These are phyloP conservation scores for Drosophila macrospina DNA, from an alignment of 2,888 invertebrate genomes.

Conservation along the genomic window DNA sequence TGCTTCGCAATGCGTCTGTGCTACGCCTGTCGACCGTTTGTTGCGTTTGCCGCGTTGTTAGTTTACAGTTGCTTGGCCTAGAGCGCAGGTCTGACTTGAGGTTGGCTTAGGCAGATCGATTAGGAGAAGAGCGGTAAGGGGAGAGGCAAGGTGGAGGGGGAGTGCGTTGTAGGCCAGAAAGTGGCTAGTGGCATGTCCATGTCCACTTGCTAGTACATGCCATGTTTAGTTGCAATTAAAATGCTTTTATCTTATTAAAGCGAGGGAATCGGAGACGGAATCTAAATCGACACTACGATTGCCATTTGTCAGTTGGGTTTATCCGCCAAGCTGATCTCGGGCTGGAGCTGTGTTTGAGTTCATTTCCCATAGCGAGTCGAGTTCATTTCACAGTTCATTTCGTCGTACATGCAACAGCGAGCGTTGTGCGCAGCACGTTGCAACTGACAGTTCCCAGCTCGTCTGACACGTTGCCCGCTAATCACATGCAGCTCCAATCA, in stretches of 20 bases:
- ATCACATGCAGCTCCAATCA: slow-evolving; percentile 79
- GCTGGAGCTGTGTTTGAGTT: neutral
- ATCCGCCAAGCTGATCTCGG: slow-evolving; percentile 32
- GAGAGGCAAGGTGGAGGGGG: slow-evolving; percentile 7
- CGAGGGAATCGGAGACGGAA: slow-evolving; percentile 48
- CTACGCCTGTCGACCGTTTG: slow-evolving; percentile 29
- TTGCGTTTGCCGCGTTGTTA: slow-evolving; percentile 31
- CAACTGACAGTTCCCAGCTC: neutral
- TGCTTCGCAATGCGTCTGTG: slow-evolving; percentile 23
- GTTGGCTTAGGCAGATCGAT: neutral
- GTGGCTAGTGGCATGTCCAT: slow-evolving; percentile 43
- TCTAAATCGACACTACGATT: slow-evolving; percentile 30
- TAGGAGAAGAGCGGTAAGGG: neutral
- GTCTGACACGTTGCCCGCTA: slow-evolving; percentile 40
- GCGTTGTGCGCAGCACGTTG: slow-evolving; percentile 19
- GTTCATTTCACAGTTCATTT: slow-evolving; percentile 3
- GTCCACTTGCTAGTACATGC: slow-evolving; percentile 63
- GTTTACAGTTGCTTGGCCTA: slow-evolving; percentile 78
- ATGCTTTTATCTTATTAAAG: slow-evolving; percentile 80
- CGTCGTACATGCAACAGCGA: slow-evolving; percentile 1
- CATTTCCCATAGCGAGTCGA: slow-evolving; percentile 16
- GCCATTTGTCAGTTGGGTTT: slow-evolving; percentile 61
- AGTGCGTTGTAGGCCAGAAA: slow-evolving; percentile 11
- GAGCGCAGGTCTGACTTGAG: slow-evolving; percentile 28
- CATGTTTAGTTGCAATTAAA: slow-evolving; percentile 81